Evolutionary conservation across 2,888 invertebrate species (phyloP), one percentile per base, ranked within the genome.

Genomic region (Tetragonula carbonaria): DNA sequence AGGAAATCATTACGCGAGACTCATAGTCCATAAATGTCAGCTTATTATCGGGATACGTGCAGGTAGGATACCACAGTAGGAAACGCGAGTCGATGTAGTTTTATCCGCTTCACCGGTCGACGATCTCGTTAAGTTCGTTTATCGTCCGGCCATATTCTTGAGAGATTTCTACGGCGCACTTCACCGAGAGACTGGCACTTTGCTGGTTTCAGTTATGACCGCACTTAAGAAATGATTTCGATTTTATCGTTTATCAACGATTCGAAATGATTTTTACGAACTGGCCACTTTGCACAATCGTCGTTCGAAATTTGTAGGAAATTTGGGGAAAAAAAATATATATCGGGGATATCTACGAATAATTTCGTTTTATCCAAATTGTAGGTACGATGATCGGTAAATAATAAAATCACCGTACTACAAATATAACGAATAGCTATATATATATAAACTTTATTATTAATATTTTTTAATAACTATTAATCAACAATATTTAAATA

Each of bases 71-170:
- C 14, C n/a, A 14, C 28, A 14, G 28, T 28, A 18, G n/a, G 63
- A 38, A 23, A 23, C 21, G 38, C 13, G 50, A 8, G 18, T 33
- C 53, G n/a, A 68, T 28, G 50, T 50, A n/a, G 4, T 66, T 45
- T 14, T 59, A 55, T 33, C 50, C 72, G n/a, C 50, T n/a, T 62
- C 23, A 33, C 33, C 50, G 71, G 53, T 72, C 78, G 28, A 45
- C 23, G 66, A 16, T 67, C 78, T 73, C 55, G 73, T 78, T 67
- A 68, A 68, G 23, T 63, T 62, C 78, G 59, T 73, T 68, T 68
- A 73, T 67, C n/a, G 51, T 13, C 51, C 16, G 57, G 38, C 57
- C 57, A 55, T 74, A 66, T 74, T 38, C 53, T 66, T 13, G 55
- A 55, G 45, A 59, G 59, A 33, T 45, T n/a, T 62, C 67, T 14